Base-by-base conservation (phyloP, 2,888 invertebrate genomes). In the Bembecia ichneumoniformis region DNA sequence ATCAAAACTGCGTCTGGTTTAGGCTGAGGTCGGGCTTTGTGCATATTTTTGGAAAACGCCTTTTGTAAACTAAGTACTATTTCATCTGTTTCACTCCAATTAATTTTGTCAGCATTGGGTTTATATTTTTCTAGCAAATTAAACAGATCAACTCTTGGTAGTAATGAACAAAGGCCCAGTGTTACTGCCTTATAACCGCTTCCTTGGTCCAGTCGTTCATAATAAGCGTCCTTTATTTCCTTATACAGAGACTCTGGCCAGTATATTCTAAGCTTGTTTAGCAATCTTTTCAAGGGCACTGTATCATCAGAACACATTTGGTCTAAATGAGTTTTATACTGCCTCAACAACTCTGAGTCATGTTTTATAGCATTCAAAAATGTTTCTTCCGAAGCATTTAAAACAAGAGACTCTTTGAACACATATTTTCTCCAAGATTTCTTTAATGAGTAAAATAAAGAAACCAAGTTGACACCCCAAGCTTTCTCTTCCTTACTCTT, bases 321-420 rank as follows among this genome's bases (percentile, higher is more conserved):
- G 1, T 70, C 60, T 9, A 78, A 54, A 11, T 44, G 15, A 1
- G 53, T 54, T 28, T 60, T 57, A 52, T 73, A 58, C 10, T 65
- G 63, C 34, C 51, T 48, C 15, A 82, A 55, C 46, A 82, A 53
- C 40, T 55, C 53, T 11, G 81, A 74, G 4, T 72, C 70, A 51
- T 82, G 82, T 60, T 82, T 82, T 10, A 83, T 54, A 10, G 71
- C 74, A 54, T 82, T 82, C n/a, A 82, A 47, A 48, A 70, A 73
- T 10, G 63, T 71, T 13, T 67, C 59, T 55, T 74, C 71, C 17
- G 60, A 62, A 3, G 72, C 72, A 44, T 57, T 57, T 50, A 82
- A 51, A 15, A 54, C 34, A 35, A 83, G 36, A 1, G 82, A 82
- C 35, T 79, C 74, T 50, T 77, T 68, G 56, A 82, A 82, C 59